A percentile compares a stretch with the other conserved stretches of the same genome.
Evolutionary conservation across 1,140 invertebrate species (phyloP).

Genomic region (Ostrea denselamellosa): DNA sequence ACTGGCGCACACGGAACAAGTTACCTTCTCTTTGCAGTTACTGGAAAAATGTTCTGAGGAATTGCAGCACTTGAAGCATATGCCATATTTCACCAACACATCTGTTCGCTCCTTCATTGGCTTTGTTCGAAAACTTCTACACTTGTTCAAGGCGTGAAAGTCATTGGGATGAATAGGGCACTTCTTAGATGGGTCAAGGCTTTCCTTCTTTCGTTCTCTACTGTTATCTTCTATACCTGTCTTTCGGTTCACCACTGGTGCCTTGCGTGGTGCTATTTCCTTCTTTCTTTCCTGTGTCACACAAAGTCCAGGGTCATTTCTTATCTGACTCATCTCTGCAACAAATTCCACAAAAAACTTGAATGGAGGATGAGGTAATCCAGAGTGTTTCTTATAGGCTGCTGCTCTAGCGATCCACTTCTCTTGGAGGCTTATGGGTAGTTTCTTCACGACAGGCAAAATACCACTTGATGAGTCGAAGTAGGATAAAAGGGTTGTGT

Average conservation of each 20-base stretch:
- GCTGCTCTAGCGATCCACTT: constrained; percentile 53
- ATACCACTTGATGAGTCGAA: constrained; percentile 54
- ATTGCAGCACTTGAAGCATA: constrained; percentile 50
- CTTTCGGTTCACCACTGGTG: background rate
- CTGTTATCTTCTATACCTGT: background rate
- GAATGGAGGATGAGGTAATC: constrained; percentile 35
- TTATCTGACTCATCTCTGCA: constrained; percentile 38
- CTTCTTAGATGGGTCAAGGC: background rate
- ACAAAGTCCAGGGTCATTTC: constrained; percentile 41
- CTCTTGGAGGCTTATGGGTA: constrained; percentile 49
- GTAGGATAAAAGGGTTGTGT: constrained; percentile 33
- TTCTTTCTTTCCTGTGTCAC: background rate
- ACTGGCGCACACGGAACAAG: constrained; percentile 34
- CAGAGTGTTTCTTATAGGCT: constrained; percentile 42
- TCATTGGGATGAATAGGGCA: constrained; percentile 35
- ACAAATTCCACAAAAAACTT: constrained; percentile 43
- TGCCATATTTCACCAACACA: background rate
- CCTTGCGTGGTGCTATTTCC: constrained; percentile 5
- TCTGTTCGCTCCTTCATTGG: constrained; percentile 37
- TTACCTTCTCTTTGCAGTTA: constrained; percentile 16
- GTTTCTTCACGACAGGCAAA: constrained; percentile 49
- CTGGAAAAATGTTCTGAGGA: constrained; percentile 45
- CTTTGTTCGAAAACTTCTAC: constrained; percentile 29
- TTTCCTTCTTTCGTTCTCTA: background rate
- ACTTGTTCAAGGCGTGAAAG: constrained; percentile 41